phyloP scores from a whole-genome alignment of 2,113 vertebrate species.

The Calyptomena viridis region DNA sequence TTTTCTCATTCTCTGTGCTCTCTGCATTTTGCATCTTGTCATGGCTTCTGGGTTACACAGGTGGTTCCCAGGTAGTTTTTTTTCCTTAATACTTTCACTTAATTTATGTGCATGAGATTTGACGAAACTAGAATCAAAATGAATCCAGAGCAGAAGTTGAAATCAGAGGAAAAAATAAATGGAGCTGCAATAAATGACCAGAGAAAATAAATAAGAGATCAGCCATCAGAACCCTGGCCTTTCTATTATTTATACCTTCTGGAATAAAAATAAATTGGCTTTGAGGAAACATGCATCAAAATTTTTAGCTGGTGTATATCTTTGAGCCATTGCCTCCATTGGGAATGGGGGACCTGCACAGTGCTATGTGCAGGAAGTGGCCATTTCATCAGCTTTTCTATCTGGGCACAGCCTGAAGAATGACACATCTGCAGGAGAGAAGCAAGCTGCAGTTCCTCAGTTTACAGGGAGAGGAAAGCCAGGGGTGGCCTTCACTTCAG shows the following conservation, averaged over 20 bases:
- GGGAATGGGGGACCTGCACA: background rate
- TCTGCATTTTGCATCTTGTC: constrained; percentile 11
- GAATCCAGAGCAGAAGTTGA: constrained; percentile 29
- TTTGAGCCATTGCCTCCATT: background rate
- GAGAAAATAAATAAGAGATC: constrained; percentile 1
- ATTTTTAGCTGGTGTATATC: background rate
- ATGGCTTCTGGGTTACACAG: background rate
- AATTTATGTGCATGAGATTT: constrained; percentile 48
- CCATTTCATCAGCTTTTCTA: background rate
- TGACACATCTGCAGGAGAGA: background rate
- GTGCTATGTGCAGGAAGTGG: fast-evolving
- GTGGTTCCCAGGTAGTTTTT: background rate
- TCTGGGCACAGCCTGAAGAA: background rate
- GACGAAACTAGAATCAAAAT: constrained; percentile 4
- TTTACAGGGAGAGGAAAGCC: background rate
- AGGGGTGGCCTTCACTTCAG: background rate
- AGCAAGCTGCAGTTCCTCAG: background rate
- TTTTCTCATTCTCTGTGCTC: background rate
- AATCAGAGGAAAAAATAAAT: constrained; percentile 23
- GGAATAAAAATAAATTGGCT: constrained; percentile 25
- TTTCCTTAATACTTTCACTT: background rate
- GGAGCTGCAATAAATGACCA: background rate
- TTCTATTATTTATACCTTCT: constrained; percentile 19
- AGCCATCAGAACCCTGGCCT: background rate
- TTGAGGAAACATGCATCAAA: background rate